Conservation (phyloP, 2,113 vertebrate species). For the Microtus ochrogaster region DNA sequence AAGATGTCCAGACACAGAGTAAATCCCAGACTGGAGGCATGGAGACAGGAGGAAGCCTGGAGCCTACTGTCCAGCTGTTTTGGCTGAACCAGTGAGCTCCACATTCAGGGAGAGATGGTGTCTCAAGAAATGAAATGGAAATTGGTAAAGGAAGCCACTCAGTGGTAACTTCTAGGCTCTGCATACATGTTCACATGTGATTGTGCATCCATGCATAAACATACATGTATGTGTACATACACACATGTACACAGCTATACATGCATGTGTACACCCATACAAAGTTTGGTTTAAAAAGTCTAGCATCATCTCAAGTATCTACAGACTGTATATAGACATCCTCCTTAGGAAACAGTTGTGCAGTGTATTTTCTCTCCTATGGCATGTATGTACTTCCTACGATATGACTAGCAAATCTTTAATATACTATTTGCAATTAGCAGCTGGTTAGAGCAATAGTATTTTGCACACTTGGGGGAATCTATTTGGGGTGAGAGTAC, state of each 20-base stretch:
- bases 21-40: too few species aligned
- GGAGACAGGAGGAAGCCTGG: too few species aligned
- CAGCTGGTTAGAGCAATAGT: background rate
- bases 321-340: background rate
- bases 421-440: background rate
- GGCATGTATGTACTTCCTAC: conserved; percentile 28
- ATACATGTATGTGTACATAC: background rate
- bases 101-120: background rate
- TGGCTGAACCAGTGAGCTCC: background rate
- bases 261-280: background rate
- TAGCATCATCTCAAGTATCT: conserved; percentile 24
- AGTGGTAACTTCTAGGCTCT: background rate
- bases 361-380: background rate
- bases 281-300: background rate
- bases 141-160: background rate
- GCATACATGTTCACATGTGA: too few species aligned
- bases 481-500: background rate
- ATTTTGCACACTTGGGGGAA: background rate
- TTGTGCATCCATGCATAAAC: background rate
- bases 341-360: background rate
- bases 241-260: too few species aligned
- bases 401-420: background rate
- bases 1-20: background rate
- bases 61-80: background rate
- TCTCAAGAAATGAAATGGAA: background rate